phyloP scores from a whole-genome alignment of 2,113 vertebrate genomes.

The Prunella fulvescens region DNA sequence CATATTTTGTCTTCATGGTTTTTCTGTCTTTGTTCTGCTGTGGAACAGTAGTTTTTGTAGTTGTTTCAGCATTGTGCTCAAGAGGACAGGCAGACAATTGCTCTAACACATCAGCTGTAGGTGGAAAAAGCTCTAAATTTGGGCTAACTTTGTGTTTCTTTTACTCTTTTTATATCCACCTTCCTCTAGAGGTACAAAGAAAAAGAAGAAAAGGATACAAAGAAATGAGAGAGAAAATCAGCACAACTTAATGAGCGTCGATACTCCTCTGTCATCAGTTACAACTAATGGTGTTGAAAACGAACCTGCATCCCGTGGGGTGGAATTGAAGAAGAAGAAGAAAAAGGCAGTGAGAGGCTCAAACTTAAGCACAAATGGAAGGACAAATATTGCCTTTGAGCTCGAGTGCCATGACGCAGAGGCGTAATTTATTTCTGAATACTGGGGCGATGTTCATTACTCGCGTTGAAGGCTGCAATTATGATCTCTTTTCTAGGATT shows the following conservation, averaged over 20 bases:
- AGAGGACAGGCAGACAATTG: constrained; percentile 39
- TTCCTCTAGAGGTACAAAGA: constrained; percentile 68
- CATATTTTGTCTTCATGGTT: constrained; percentile 1
- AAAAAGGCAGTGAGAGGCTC: constrained; percentile 45
- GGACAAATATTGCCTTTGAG: constrained; percentile 74
- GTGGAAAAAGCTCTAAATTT: constrained; percentile 47
- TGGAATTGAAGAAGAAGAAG: constrained; percentile 67
- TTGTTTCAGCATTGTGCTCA: constrained; percentile 35
- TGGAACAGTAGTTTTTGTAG: constrained; percentile 8
- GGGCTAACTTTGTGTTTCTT: constrained; percentile 48
- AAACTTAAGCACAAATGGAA: constrained; percentile 65
- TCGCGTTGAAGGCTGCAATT: not conserved
- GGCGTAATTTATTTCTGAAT: not conserved
- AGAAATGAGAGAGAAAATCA: constrained; percentile 57
- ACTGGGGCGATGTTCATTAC: not conserved
- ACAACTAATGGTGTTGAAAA: constrained; percentile 60
- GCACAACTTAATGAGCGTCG: constrained; percentile 30
- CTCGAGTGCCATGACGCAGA: constrained; percentile 47
- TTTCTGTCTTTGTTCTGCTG: constrained; percentile 45
- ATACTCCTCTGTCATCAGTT: constrained; percentile 39
- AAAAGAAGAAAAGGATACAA: constrained; percentile 77
- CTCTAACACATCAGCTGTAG: constrained; percentile 16
- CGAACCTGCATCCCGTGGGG: not conserved
- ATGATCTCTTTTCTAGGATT: not conserved
- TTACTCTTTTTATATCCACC: constrained; percentile 33